phyloP scores from a whole-genome alignment of 2,888 invertebrate genomes.

The Toxonevra muliebris region DNA sequence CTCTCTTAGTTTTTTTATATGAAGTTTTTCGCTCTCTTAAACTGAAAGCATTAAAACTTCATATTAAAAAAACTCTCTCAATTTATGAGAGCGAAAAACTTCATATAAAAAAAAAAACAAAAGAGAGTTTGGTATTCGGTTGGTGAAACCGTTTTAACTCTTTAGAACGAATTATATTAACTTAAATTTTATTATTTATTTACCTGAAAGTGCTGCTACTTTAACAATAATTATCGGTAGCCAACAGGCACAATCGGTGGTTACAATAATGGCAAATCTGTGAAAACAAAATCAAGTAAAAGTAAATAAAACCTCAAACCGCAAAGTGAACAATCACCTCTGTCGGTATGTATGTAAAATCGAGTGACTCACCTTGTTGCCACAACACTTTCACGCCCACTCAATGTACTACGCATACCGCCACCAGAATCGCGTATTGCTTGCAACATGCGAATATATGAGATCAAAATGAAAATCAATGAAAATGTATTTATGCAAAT shows the following conservation, averaged over 20 bases:
- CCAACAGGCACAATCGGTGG: conserved; percentile 72
- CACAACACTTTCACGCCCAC: conserved; percentile 69
- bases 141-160: too few relatives aligned
- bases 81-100: too few relatives aligned
- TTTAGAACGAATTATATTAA: background rate
- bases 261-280: conserved; percentile 69
- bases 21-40: too few relatives aligned
- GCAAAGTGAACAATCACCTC: background rate
- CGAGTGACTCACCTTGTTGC: conserved; percentile 65
- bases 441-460: conserved; percentile 69
- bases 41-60: too few relatives aligned
- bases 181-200: conserved; percentile 19
- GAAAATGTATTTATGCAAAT: conserved; percentile 69
- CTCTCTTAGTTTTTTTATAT: too few relatives aligned
- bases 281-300: background rate
- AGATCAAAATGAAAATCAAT: conserved; percentile 69
- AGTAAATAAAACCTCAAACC: background rate
- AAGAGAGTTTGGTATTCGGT: too few relatives aligned
- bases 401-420: conserved; percentile 69
- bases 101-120: too few relatives aligned
- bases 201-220: conserved; percentile 68
- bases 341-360: background rate
- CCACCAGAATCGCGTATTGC: conserved; percentile 69
- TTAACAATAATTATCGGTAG: conserved; percentile 70
- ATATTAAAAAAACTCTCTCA: too few relatives aligned